Percentiles rank a stretch among this genome's conserved stretches.
Conservation (phyloP, 2,113 vertebrate species). For the Hepsetus odoe region DNA sequence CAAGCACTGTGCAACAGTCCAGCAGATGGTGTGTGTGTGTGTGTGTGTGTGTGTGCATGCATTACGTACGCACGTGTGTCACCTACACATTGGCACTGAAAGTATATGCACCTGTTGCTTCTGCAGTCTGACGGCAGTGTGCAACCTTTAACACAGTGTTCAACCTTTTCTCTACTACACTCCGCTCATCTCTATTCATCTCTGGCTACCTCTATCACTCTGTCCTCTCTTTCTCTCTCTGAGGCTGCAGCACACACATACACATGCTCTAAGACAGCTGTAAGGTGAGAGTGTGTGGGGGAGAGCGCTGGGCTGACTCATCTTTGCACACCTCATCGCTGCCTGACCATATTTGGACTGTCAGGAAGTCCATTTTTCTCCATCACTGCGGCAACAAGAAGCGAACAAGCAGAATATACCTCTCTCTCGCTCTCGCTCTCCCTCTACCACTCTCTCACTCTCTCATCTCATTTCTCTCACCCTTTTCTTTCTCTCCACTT, state of each 20-base stretch:
- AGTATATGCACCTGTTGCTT: neutral
- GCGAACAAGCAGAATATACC: neutral
- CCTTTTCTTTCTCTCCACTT: neutral
- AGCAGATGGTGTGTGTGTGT: constrained; percentile 8
- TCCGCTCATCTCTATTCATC: constrained; percentile 40
- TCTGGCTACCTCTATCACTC: constrained; percentile 14
- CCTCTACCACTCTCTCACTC: neutral
- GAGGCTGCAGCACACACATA: constrained; percentile 12
- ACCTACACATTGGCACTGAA: neutral
- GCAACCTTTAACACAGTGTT: neutral
- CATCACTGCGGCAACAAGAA: neutral
- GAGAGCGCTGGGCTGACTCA: constrained; percentile 38
- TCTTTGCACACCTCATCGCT: constrained; percentile 40
- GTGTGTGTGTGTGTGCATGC: constrained; percentile 26
- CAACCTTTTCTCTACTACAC: neutral
- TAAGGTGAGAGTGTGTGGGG: constrained; percentile 12
- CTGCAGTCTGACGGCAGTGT: neutral
- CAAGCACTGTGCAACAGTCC: too few relatives aligned
- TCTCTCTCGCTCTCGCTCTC: neutral
- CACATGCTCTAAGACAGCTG: constrained; percentile 1
- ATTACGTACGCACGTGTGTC: constrained; percentile 16
- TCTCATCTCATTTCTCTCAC: neutral
- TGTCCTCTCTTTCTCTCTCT: constrained; percentile 23
- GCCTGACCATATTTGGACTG: constrained; percentile 28
- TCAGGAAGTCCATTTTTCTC: constrained; percentile 31